Conservation (phyloP, 2,113 vertebrate species). For the Hepsetus odoe region DNA sequence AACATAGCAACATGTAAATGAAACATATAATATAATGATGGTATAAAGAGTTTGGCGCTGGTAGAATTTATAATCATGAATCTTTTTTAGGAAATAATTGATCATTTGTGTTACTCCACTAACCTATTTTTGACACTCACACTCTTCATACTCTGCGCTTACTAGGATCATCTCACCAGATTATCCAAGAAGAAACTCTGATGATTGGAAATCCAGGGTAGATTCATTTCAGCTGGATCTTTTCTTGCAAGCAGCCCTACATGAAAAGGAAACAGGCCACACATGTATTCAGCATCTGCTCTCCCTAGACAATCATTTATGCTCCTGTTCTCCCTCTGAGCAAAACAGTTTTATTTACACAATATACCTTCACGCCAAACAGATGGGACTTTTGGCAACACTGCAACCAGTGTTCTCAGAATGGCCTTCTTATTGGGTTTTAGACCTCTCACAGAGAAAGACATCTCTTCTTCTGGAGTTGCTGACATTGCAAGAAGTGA, state of each 20-base stretch:
- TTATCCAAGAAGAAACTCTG: background rate
- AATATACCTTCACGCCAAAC: conserved; percentile 30
- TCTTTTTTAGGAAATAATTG: too few species aligned
- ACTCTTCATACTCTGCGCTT: too few species aligned
- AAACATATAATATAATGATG: too few species aligned
- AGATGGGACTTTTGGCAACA: background rate
- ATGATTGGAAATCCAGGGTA: background rate
- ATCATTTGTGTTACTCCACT: too few species aligned
- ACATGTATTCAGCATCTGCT: conserved; percentile 22
- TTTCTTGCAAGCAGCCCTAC: conserved; percentile 38
- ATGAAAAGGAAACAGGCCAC: conserved; percentile 40
- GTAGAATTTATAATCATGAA: too few species aligned
- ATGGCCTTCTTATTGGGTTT: conserved; percentile 34
- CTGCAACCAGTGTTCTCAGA: conserved; percentile 45
- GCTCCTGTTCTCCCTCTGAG: conserved; percentile 3
- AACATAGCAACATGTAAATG: too few species aligned
- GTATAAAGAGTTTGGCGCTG: too few species aligned
- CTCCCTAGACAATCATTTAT: background rate
- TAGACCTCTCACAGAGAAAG: conserved; percentile 25
- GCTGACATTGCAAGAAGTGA: conserved; percentile 13
- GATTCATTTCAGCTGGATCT: conserved; percentile 14
- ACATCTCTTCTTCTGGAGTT: conserved; percentile 20
- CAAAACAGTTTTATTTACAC: conserved; percentile 31
- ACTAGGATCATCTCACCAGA: conserved; percentile 3
- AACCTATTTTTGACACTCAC: too few species aligned